These are phyloP conservation scores for Hystrix brachyura DNA, from an alignment of 2,113 vertebrate species.

Conservation along the genomic window DNA sequence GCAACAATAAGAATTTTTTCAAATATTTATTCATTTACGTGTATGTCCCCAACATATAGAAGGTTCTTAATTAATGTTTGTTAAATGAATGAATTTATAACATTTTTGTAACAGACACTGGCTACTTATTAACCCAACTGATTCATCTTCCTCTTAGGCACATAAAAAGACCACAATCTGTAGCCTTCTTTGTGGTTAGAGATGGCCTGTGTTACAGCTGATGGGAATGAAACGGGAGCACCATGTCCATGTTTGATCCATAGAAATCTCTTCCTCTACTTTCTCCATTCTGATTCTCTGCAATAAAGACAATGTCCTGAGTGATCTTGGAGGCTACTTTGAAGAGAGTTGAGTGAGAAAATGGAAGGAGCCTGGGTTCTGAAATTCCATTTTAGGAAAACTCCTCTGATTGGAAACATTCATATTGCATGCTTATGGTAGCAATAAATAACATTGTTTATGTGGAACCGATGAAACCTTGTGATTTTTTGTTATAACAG, in stretches of 20 bases:
- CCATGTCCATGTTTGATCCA: not conserved
- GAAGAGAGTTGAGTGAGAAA: slow-evolving; percentile 8
- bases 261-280: not conserved
- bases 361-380: not conserved
- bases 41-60: not conserved
- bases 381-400: slow-evolving; percentile 11
- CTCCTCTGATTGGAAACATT: not conserved
- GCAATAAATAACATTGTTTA: not conserved
- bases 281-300: not conserved
- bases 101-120: not conserved
- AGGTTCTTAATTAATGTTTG: slow-evolving; percentile 9
- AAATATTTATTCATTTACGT: slow-evolving; percentile 20
- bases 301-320: slow-evolving; percentile 15
- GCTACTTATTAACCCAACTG: not conserved
- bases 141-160: slow-evolving; percentile 32
- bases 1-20: not conserved
- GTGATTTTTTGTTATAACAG: not conserved
- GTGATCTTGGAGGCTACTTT: not conserved
- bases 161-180: not conserved
- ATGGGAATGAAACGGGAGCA: not conserved
- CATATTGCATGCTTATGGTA: not conserved
- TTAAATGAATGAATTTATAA: slow-evolving; percentile 44
- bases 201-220: not conserved
- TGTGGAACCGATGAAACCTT: not conserved
- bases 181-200: not conserved